phyloP scores from a whole-genome alignment of 1,140 invertebrate species.

The Andricus grossulariae region DNA sequence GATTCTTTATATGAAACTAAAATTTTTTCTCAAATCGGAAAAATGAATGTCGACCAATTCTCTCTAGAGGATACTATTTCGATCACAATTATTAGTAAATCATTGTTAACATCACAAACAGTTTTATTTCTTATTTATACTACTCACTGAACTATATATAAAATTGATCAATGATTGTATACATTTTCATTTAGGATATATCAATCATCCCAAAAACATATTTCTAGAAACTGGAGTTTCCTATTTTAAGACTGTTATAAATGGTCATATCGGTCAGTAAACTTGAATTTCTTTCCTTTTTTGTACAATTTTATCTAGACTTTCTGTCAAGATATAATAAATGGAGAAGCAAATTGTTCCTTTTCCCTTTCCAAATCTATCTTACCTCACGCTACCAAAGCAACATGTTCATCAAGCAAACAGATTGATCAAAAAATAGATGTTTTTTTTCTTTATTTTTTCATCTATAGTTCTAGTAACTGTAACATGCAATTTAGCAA shows the following conservation, averaged over 20 bases:
- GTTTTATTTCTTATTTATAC: too few relatives aligned
- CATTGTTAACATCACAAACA: too few relatives aligned
- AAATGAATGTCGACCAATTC: too few relatives aligned
- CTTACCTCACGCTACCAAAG: background rate
- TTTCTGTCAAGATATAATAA: constrained; percentile 1
- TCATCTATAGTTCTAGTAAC: background rate
- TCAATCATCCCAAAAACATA: too few relatives aligned
- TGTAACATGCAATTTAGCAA: background rate
- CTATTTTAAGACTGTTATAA: background rate
- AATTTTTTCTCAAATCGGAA: too few relatives aligned
- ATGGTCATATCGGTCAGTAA: background rate
- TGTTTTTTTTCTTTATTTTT: background rate
- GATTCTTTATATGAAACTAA: too few relatives aligned
- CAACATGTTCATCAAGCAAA: background rate
- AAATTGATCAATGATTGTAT: too few relatives aligned
- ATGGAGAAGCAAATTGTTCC: background rate
- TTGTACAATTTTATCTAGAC: background rate
- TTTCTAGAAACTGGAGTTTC: too few relatives aligned
- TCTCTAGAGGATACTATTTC: too few relatives aligned
- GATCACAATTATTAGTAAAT: too few relatives aligned
- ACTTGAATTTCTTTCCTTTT: background rate
- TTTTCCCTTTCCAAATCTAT: background rate
- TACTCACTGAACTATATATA: too few relatives aligned
- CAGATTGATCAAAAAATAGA: background rate
- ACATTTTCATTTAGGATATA: too few relatives aligned